Evolutionary conservation across 2,113 vertebrate genomes (phyloP), one percentile per base, ranked within the genome.

Genomic region (Fregata magnificens): DNA sequence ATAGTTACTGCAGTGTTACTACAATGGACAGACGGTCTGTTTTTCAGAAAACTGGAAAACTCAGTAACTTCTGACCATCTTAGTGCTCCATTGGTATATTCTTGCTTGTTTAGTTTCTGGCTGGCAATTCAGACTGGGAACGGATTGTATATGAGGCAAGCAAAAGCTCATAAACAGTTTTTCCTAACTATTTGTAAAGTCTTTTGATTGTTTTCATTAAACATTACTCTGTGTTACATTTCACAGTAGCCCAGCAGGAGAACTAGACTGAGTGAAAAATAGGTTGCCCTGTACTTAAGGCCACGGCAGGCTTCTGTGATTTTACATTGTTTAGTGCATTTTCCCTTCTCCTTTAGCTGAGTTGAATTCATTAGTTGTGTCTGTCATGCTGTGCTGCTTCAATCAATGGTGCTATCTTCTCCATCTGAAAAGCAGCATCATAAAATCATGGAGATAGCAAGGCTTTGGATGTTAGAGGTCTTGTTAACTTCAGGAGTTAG

Each of bases 301-400:
- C 77, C 88, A 34, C 26, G 69, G 53, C 87, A 95, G 84, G 49
- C 71, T 44, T 63, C 79, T 87, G 47, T 62, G 78, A 28, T 90
- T 96, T 90, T 78, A 38, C 53, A 56, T 50, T 89, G 72, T 71
- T 93, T 82, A 59, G 63, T 56, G 38, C 59, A 13, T 94, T 91
- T 97, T 94, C 56, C 62, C 44, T 70, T 65, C 90, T 86, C 69
- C 91, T 86, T 92, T 45, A 65, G 87, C 77, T 73, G 74, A 72
- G 69, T 25, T 87, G 88, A 78, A 84, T 93, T 95, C 85, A 86
- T 95, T 93, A 85, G 82, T 59, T 92, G 45, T 36, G 26, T 71
- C 69, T 88, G 87, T 94, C 95, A 21, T 65, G 86, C 88, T 96
- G 73, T 94, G 90, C 90, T 80, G 73, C 78, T 95, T 97, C 93